Percentiles rank a stretch among this genome's conserved stretches.
phyloP scores from a whole-genome alignment of 2,113 vertebrate genomes.

The Pterocles burchelli region DNA sequence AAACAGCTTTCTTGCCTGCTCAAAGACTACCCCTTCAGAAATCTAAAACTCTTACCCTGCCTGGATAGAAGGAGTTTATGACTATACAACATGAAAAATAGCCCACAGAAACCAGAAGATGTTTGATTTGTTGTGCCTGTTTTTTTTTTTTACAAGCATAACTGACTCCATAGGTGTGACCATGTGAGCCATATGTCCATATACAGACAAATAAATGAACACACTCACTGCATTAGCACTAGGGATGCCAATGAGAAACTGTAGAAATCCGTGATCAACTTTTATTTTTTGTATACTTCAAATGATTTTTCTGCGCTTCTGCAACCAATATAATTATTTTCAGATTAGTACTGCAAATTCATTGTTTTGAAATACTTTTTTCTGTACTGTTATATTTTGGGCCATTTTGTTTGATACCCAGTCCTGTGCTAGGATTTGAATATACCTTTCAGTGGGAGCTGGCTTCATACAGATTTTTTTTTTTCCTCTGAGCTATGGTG shows the following conservation, averaged over 20 bases:
- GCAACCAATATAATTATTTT: neutral
- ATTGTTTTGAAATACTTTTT: neutral
- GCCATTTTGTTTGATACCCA: neutral
- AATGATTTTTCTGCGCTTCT: neutral
- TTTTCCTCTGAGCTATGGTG: neutral
- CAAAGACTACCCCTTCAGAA: neutral
- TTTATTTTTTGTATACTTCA: neutral
- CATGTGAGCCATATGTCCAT: neutral
- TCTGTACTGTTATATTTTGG: neutral
- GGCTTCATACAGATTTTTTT: neutral
- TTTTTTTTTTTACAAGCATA: neutral
- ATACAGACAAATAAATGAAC: neutral
- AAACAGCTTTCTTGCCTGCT: neutral
- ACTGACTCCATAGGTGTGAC: neutral
- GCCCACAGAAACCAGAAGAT: neutral
- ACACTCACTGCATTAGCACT: neutral
- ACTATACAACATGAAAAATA: neutral
- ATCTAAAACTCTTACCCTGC: neutral
- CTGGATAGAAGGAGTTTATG: neutral
- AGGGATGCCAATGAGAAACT: neutral
- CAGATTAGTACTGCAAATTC: neutral
- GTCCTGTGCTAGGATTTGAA: neutral
- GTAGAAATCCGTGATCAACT: neutral
- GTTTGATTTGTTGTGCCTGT: neutral
- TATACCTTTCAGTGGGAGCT: neutral